Conservation (phyloP, 1,140 invertebrate genomes). For the Aphelinus certus region DNA sequence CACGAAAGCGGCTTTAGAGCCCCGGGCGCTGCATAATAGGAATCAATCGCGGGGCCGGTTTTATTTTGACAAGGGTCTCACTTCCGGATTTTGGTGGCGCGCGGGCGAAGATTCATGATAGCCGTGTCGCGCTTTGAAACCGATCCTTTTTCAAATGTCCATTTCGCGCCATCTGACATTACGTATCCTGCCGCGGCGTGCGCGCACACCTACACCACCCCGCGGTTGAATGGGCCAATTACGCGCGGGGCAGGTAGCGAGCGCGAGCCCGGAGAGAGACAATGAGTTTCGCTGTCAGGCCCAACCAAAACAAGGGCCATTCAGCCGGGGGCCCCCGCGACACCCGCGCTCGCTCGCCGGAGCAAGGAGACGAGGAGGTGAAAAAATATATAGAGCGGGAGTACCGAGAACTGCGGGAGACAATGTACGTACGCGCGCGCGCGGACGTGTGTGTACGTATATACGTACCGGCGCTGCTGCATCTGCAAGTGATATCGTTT, state of each 20-base stretch:
- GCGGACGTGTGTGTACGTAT: too few species aligned
- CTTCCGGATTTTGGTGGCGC: slow-evolving; percentile 45
- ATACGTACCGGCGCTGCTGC: background rate
- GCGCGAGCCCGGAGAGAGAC: slow-evolving; percentile 42
- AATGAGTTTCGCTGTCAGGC: slow-evolving; percentile 57
- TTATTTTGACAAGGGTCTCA: slow-evolving; percentile 44
- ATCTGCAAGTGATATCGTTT: slow-evolving; percentile 19
- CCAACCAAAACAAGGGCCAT: slow-evolving; percentile 62
- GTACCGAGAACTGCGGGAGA: slow-evolving; percentile 17
- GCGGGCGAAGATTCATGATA: slow-evolving; percentile 33
- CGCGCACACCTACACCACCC: slow-evolving; percentile 19
- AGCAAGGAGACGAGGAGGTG: background rate
- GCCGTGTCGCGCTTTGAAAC: slow-evolving; percentile 42
- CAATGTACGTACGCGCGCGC: background rate
- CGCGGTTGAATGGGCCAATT: slow-evolving; percentile 62
- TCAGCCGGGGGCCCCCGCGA: slow-evolving; percentile 42
- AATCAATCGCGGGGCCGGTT: slow-evolving; percentile 14
- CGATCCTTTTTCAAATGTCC: slow-evolving; percentile 51
- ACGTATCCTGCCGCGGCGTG: background rate
- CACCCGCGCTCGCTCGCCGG: slow-evolving; percentile 42
- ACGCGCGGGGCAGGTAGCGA: slow-evolving; percentile 58
- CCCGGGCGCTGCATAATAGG: slow-evolving; percentile 13
- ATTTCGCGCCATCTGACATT: background rate
- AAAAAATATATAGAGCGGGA: background rate
- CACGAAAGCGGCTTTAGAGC: background rate